Percentiles rank a stretch among this genome's conserved stretches.
phyloP scores from a whole-genome alignment of 2,797 vertebrate genomes.

The Emydoidea blandingii region DNA sequence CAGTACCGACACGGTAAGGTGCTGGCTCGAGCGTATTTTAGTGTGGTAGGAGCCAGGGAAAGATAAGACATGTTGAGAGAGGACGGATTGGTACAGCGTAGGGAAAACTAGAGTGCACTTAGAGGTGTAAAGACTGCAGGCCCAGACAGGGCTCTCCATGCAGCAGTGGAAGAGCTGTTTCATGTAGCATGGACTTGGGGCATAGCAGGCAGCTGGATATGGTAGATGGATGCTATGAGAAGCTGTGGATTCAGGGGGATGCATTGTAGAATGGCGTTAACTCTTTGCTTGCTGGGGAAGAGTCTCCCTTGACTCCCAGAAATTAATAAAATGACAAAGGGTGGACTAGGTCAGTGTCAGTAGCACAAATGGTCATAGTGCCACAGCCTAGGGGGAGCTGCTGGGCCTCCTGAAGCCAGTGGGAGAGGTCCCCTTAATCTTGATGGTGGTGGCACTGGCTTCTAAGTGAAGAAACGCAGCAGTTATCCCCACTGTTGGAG shows the following conservation, averaged over 20 bases:
- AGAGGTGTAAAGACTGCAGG: constrained; percentile 15
- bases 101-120: neutral
- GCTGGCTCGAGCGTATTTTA: neutral
- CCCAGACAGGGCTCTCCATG: accelerated
- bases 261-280: neutral
- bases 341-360: neutral
- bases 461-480: neutral
- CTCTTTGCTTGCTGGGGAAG: neutral
- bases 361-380: neutral
- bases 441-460: neutral
- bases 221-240: neutral
- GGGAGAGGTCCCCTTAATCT: neutral
- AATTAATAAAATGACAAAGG: neutral
- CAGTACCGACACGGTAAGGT: neutral
- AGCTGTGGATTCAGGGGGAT: neutral
- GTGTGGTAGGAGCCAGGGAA: neutral
- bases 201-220: neutral
- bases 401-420: neutral
- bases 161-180: neutral
- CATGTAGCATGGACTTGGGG: neutral
- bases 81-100: neutral
- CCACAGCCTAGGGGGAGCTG: neutral
- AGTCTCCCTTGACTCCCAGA: neutral
- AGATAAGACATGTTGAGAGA: neutral
- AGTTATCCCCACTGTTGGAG: neutral